Evolutionary conservation across 1,140 invertebrate species (phyloP).

Genomic region (Diabrotica undecimpunctata): DNA sequence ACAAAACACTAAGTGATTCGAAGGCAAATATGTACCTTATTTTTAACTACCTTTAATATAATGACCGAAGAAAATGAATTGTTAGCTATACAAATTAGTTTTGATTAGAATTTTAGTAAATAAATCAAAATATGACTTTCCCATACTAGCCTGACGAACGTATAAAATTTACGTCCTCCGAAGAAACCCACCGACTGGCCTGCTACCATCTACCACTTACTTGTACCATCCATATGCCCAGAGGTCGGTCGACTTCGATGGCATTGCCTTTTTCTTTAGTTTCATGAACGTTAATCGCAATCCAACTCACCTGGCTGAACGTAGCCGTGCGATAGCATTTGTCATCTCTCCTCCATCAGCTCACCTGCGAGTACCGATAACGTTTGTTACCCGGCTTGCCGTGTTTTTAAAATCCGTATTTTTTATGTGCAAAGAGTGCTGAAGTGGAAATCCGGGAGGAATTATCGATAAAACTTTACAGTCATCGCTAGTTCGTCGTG

Average conservation of each 20-base stretch:
- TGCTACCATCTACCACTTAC: background rate
- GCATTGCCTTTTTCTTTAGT: constrained; percentile 14
- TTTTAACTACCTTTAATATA: too few species aligned
- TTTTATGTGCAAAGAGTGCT: constrained; percentile 7
- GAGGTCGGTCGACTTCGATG: constrained; percentile 13
- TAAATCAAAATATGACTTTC: too few species aligned
- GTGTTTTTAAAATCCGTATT: constrained; percentile 1
- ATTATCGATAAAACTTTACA: constrained; percentile 8
- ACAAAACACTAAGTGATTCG: too few species aligned
- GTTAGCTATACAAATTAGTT: too few species aligned
- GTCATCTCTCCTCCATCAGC: background rate
- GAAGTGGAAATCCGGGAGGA: constrained; percentile 7
- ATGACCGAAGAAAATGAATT: too few species aligned
- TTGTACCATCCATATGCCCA: constrained; percentile 9
- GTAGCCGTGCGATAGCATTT: background rate
- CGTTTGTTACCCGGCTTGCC: constrained; percentile 4
- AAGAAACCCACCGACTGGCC: background rate
- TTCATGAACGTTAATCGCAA: constrained; percentile 12
- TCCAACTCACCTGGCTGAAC: constrained; percentile 11
- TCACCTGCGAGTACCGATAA: background rate
- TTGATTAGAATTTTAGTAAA: too few species aligned
- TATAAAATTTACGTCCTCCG: too few species aligned
- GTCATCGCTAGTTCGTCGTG: constrained; percentile 4
- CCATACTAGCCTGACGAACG: too few species aligned
- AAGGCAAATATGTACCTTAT: too few species aligned